A percentile compares a stretch with the other conserved stretches of the same genome.
These are phyloP conservation scores for Charanyca ferruginea DNA, from an alignment of 2,888 invertebrate genomes.

Conservation along the genomic window DNA sequence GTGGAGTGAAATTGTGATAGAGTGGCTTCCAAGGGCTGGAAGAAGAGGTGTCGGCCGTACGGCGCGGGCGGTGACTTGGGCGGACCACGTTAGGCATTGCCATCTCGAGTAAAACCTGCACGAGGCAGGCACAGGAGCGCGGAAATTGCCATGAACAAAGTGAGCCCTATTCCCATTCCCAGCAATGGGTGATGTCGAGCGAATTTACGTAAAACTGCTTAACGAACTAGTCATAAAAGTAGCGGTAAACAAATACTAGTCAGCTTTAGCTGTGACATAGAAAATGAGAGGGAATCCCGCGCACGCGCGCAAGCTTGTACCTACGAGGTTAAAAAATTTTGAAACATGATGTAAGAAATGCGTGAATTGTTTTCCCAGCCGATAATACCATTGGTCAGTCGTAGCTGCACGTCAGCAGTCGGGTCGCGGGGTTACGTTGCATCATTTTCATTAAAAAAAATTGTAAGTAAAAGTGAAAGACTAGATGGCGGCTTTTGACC, in stretches of 20 bases:
- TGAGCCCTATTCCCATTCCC: neutral
- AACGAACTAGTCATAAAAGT: constrained; percentile 1
- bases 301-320: neutral
- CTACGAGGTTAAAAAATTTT: constrained; percentile 21
- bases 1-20: too few relatives aligned
- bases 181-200: neutral
- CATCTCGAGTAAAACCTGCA: neutral
- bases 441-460: too few relatives aligned
- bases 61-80: too few relatives aligned
- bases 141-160: neutral
- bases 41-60: too few relatives aligned
- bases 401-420: neutral
- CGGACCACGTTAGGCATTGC: neutral
- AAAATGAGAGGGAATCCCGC: constrained; percentile 47
- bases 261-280: neutral
- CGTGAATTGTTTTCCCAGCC: constrained; percentile 20
- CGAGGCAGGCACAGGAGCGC: neutral
- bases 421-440: neutral
- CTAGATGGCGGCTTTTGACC: too few relatives aligned
- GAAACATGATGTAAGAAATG: constrained; percentile 37
- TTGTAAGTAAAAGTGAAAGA: too few relatives aligned
- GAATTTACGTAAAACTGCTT: neutral
- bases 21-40: too few relatives aligned
- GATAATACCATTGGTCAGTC: constrained; percentile 38
- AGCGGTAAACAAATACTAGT: constrained; percentile 1